Base-by-base conservation (phyloP, 1,140 invertebrate species). In the Phortica variegata region DNA sequence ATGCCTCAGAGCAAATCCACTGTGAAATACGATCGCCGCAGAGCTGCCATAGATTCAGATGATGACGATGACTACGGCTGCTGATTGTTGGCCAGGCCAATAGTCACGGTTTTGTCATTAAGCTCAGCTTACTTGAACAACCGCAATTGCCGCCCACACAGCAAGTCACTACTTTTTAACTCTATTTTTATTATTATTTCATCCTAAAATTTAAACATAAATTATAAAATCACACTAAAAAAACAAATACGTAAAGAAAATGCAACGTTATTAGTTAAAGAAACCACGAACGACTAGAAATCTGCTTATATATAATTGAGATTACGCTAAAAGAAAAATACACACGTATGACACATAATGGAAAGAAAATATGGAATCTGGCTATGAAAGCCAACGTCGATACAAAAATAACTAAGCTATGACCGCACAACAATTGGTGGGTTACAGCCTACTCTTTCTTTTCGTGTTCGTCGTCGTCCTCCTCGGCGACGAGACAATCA, bases 401-500 rank as follows among this genome's bases (percentile, higher is more conserved):
- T n/a, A n/a, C n/a, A n/a, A n/a, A n/a, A n/a, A n/a, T n/a, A n/a
- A n/a, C n/a, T n/a, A n/a, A n/a, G n/a, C n/a, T n/a, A n/a, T n/a
- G n/a, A n/a, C n/a, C n/a, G n/a, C n/a, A n/a, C n/a, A 31, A 31
- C 7, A 31, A 31, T 7, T 31, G 29, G 29, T 31, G 29, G 31
- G 17, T 32, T 61, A 69, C n/a, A 38, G n/a, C 21, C 69, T 78
- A 79, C 58, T 79, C 78, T 37, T 77, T 77, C 55, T 79, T 79
- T 43, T 79, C 78, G 48, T 79, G 78, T 53, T 81, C 77, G 39
- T 76, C 75, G 54, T 90, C 88, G 36, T 93, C 91, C 15, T 94
- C 91, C 54, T 88, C 85, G n/a, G 91, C 90, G 74, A 95, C 93
- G 56, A 95, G 80, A 62, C 96, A 92, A 78, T 97, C 93, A 17